Base-by-base conservation (phyloP, 2,113 vertebrate species). In the Anolis carolinensis region DNA sequence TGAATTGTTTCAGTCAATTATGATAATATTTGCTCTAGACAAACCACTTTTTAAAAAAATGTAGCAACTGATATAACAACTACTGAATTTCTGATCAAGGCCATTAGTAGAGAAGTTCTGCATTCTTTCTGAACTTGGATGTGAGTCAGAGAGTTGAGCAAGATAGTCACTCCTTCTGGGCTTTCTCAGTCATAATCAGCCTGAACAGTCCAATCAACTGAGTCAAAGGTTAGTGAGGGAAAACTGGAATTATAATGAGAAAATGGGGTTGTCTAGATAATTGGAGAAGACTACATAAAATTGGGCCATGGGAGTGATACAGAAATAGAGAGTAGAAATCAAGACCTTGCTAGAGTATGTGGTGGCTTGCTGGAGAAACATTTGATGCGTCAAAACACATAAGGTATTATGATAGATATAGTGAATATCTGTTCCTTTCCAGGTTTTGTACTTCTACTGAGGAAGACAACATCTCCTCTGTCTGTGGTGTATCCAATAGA, bases 121-220 rank as follows among this genome's bases (percentile, higher is more conserved):
- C 80, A 18, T 27, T 81, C 14, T 36, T 90, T 78, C n/a, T 63
- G 88, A 90, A 62, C 21, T 76, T 14, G 79, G 85, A 70, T 48
- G 39, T 55, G 23, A 79, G 30, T n/a, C 7, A 71, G 63, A 73
- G 81, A 72, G 55, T 86, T 59, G 70, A 86, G 59, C 79, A 81
- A 90, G 44, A 74, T 83, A 90, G 63, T 32, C 77, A 20, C 82
- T 84, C 86, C 86, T 88, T 50, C 74, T 65, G n/a, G 34, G 30
- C 16, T 79, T 32, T 68, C 84, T 87, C 86, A 68, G 75, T 74
- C 36, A 88, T n/a, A 72, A 0, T 10, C 84, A 83, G 14, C 21
- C 25, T 18, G 9, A 44, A n/a, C 85, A 86, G 27, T 27, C 36
- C 78, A 48, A 65, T 74, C 63, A 85, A 39, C 78, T 87, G 25